These are phyloP conservation scores for Ctenicera cuprea DNA, from an alignment of 2,888 invertebrate genomes.

Conservation along the genomic window DNA sequence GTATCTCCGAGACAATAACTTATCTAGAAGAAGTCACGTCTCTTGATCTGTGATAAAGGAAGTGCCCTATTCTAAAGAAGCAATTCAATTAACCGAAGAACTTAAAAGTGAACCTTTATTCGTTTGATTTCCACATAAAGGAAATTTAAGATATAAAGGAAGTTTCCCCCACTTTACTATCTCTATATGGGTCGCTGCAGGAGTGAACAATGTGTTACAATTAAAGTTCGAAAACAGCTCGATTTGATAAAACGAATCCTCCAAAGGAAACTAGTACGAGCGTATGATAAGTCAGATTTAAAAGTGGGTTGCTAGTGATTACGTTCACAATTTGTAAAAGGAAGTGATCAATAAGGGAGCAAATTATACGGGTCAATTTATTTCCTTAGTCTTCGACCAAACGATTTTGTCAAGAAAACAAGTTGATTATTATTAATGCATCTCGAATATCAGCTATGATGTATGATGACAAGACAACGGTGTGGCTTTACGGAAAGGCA, in stretches of 20 bases:
- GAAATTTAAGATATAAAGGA: no score
- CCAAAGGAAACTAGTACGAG: no score
- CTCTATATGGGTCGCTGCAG: not conserved
- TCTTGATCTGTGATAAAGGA: no score
- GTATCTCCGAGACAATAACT: no score
- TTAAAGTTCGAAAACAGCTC: constrained; percentile 1
- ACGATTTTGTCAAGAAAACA: constrained; percentile 31
- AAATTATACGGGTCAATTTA: constrained; percentile 1
- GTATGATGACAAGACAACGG: constrained; percentile 55
- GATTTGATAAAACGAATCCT: not conserved
- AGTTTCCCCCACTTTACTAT: not conserved
- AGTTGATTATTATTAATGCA: constrained; percentile 34
- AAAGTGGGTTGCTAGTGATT: not conserved
- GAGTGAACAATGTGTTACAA: constrained; percentile 3
- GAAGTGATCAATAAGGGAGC: not conserved
- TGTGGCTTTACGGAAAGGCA: constrained; percentile 33
- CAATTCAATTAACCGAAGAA: no score
- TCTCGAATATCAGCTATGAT: constrained; percentile 45
- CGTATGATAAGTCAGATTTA: not conserved
- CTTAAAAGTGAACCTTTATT: no score
- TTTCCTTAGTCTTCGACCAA: not conserved
- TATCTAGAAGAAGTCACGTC: no score
- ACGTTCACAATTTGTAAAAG: not conserved
- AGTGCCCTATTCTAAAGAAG: no score
- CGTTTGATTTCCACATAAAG: no score